Evolutionary conservation across 1,140 invertebrate species (phyloP).

Genomic region (Dreissena polymorpha): DNA sequence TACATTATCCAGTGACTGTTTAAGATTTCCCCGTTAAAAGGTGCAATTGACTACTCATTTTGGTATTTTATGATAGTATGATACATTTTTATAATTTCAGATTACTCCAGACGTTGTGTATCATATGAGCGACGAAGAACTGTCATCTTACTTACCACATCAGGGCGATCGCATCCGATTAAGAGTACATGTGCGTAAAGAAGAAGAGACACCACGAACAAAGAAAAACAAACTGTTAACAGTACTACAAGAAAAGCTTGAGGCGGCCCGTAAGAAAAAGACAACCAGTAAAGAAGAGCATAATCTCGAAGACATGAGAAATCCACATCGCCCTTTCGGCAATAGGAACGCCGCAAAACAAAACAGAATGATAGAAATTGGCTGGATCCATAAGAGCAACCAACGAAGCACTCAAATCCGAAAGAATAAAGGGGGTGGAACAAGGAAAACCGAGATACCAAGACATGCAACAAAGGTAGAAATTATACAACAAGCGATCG

Average conservation of each 20-base stretch:
- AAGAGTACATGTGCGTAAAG: slow-evolving; percentile 17
- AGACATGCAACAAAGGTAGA: slow-evolving; percentile 37
- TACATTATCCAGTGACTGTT: too few relatives aligned
- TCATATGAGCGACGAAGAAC: slow-evolving; percentile 49
- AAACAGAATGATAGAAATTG: slow-evolving; percentile 45
- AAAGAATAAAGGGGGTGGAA: slow-evolving; percentile 54
- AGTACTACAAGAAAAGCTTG: slow-evolving; percentile 28
- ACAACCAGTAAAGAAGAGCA: slow-evolving; percentile 1
- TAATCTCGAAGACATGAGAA: slow-evolving; percentile 19
- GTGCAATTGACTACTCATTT: too few relatives aligned
- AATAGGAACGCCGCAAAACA: slow-evolving; percentile 40
- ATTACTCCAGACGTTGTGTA: slow-evolving; percentile 39
- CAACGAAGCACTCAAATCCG: slow-evolving; percentile 43
- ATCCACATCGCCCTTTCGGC: slow-evolving; percentile 15
- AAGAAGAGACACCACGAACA: neutral
- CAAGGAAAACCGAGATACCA: slow-evolving; percentile 32
- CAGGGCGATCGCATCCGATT: slow-evolving; percentile 55
- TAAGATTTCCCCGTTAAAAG: too few relatives aligned
- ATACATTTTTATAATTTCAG: slow-evolving; percentile 38
- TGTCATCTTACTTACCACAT: slow-evolving; percentile 39
- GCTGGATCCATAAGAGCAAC: slow-evolving; percentile 49
- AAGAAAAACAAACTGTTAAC: slow-evolving; percentile 14
- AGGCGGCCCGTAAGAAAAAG: slow-evolving; percentile 18
- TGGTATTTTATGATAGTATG: too few relatives aligned
- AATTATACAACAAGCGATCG: slow-evolving; percentile 40